Evolutionary conservation across 2,888 invertebrate genomes (phyloP).

Genomic region (Lithophane leautieri): DNA sequence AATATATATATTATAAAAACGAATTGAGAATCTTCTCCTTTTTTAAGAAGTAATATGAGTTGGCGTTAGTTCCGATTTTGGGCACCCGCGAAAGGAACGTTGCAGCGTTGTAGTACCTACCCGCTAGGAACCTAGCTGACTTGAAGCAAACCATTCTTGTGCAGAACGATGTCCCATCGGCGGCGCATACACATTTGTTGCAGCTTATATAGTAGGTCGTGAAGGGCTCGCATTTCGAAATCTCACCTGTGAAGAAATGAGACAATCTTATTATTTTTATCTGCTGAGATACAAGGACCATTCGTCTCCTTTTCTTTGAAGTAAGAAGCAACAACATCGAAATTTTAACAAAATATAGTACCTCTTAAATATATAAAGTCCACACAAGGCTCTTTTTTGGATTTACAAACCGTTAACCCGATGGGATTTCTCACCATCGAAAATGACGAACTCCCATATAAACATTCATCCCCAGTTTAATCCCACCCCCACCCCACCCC

Average conservation of each 20-base stretch:
- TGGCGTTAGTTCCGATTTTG: not conserved
- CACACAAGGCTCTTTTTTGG: not conserved
- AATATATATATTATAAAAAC: too few species aligned
- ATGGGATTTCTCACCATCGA: too few species aligned
- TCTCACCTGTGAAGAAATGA: slow-evolving; percentile 58
- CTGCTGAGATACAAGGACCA: not conserved
- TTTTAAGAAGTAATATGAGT: not conserved
- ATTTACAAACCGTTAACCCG: too few species aligned
- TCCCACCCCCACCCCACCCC: too few species aligned
- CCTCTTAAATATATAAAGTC: not conserved
- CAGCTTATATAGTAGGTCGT: slow-evolving; percentile 72
- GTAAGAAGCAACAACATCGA: not conserved
- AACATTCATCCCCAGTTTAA: too few species aligned
- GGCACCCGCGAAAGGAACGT: not conserved
- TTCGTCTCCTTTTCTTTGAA: not conserved
- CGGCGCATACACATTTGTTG: slow-evolving; percentile 81
- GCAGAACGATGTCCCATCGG: slow-evolving; percentile 76
- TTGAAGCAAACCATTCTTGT: slow-evolving; percentile 76
- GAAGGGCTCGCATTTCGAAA: slow-evolving; percentile 76
- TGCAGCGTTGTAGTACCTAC: not conserved
- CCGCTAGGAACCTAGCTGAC: not conserved
- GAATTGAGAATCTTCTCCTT: too few species aligned
- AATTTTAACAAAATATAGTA: not conserved
- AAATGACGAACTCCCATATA: too few species aligned
- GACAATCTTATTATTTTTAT: not conserved